Percentiles rank a stretch among this genome's conserved stretches.
Conservation (phyloP, 2,113 vertebrate genomes). For the Ptilorrhoa leucosticta region DNA sequence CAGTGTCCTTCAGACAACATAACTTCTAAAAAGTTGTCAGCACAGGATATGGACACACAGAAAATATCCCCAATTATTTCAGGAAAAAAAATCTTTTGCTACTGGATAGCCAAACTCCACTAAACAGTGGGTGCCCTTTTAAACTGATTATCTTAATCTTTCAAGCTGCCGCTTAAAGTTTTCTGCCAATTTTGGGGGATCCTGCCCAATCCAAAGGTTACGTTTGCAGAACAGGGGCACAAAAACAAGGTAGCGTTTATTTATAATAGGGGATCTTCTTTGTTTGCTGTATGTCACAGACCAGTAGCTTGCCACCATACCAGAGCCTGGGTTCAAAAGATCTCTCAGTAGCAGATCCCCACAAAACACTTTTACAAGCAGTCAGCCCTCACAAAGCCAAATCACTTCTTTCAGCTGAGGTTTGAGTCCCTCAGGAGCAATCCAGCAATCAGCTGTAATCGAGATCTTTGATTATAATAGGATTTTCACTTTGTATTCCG, state of each 20-base stretch:
- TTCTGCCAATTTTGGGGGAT: background rate
- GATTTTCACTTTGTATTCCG: background rate
- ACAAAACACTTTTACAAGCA: background rate
- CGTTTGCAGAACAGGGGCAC: slow-evolving; percentile 12
- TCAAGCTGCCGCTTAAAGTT: background rate
- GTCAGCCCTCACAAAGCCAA: background rate
- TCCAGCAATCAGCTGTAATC: background rate
- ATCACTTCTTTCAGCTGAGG: background rate
- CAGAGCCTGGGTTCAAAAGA: background rate
- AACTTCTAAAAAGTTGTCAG: background rate
- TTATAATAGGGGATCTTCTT: background rate
- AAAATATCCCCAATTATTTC: background rate
- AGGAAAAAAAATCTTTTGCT: background rate
- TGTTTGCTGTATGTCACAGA: background rate
- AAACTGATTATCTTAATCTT: background rate
- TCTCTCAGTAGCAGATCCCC: background rate
- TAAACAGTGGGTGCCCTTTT: background rate
- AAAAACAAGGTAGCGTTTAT: background rate
- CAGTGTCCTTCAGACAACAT: rapidly evolving
- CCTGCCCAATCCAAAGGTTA: slow-evolving; percentile 36
- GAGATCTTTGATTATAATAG: background rate
- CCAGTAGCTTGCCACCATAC: background rate
- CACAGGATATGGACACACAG: background rate
- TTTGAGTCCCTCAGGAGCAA: background rate
- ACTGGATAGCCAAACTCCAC: background rate